Evolutionary conservation across 1,140 invertebrate species (phyloP), one percentile per base, ranked within the genome.

Genomic region (Steinernema khuongi): DNA sequence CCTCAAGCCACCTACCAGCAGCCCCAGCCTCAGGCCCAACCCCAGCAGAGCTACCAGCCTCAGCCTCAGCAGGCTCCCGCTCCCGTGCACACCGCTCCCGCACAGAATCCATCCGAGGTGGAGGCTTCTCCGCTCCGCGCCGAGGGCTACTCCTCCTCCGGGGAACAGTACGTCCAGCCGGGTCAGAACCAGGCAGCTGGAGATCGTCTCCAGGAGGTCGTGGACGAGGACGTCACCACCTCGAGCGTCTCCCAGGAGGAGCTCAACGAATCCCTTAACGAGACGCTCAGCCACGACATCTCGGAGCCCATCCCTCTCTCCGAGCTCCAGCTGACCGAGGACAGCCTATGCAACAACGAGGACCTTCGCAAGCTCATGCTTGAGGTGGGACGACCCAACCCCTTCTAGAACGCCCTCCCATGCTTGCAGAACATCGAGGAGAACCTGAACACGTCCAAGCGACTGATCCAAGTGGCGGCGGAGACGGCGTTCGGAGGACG

Each of bases 381-480:
- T 14, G 70, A 71, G 14, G 68, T 32, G 28, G 19, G 29, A 11
- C 17, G n/a, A n/a, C 41, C n/a, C 41, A 17, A 43, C n/a, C 17
- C 17, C 41, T 43, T 43, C n/a, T 43, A n/a, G 41, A 43, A n/a
- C 41, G 41, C 17, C 41, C n/a, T 69, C 31, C 30, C 30, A 1
- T 72, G 66, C 17, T 28, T 77, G 17, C 22, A 76, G 72, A 77
- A 77, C 70, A 77, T 77, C 31, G 76, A 77, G 36, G 76, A 77
- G 31, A 79, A 77, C 60, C 50, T 77, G 74, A 77, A 77, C 74
- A 77, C 70, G 32, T 76, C 76, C n/a, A 77, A 77, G 74, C 68
- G 76, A 67, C 77, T 77, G 26, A 77, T 77, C 68, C 76, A 77
- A 69, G 68, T 77, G 66, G 76, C 76, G 28, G 74, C 76, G 68